A percentile compares a stretch with the other conserved stretches of the same genome.
Evolutionary conservation across 2,113 vertebrate species (phyloP).

Genomic region (Upupa epops): DNA sequence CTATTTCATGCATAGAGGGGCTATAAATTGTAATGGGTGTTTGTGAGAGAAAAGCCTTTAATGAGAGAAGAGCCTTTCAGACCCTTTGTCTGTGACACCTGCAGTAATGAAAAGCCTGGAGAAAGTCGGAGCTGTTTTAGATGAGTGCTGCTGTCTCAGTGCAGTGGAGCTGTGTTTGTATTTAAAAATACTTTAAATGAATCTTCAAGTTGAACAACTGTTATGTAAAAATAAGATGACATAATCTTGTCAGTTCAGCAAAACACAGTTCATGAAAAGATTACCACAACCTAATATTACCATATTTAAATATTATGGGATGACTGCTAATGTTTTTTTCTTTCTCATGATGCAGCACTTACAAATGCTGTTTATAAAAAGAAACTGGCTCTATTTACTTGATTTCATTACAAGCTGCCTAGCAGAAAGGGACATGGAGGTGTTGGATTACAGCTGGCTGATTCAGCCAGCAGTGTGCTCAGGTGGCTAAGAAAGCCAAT

Average conservation of each 20-base stretch:
- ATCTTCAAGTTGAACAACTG: background rate
- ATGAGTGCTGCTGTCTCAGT: background rate
- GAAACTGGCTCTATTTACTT: background rate
- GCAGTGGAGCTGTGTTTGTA: background rate
- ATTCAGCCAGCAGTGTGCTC: no score
- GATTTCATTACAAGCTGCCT: background rate
- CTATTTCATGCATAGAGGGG: background rate
- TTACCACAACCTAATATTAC: background rate
- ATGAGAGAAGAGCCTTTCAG: background rate
- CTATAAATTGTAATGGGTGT: background rate
- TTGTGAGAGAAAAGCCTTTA: background rate
- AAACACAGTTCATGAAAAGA: background rate
- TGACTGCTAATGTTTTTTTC: background rate
- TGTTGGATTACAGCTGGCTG: no score
- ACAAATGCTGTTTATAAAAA: background rate
- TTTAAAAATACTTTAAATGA: background rate
- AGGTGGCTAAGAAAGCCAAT: no score
- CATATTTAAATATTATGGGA: constrained; percentile 19
- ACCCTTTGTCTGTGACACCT: background rate
- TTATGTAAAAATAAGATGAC: background rate
- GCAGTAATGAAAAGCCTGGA: background rate
- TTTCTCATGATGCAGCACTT: constrained; percentile 25
- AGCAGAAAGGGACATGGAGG: no score
- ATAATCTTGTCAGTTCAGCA: background rate
- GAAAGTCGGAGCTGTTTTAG: background rate